These are phyloP conservation scores for Polypedilum vanderplanki DNA, from an alignment of 1,140 invertebrate genomes.

Conservation along the genomic window DNA sequence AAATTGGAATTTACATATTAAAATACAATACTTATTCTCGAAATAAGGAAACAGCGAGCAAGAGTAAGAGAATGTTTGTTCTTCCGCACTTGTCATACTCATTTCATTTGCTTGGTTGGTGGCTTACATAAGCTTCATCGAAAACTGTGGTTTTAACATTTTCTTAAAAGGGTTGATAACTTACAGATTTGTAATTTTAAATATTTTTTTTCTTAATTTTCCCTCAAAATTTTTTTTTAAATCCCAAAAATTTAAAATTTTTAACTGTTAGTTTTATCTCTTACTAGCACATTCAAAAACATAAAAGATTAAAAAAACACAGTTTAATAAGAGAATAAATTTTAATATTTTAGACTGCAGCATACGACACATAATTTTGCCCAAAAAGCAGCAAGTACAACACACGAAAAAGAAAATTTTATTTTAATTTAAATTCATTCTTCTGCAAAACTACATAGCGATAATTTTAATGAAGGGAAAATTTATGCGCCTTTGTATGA, in stretches of 20 bases:
- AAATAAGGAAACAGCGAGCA: no score
- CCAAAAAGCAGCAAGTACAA: not conserved
- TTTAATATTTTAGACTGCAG: not conserved
- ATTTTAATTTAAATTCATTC: conserved; percentile 17
- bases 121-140: not conserved
- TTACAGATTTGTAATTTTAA: no score
- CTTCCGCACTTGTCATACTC: not conserved
- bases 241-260: no score
- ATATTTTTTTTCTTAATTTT: no score
- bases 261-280: no score
- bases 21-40: conserved; percentile 22
- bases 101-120: not conserved
- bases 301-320: conserved; percentile 9
- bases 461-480: conserved; percentile 15
- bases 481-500: not conserved
- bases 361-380: not conserved
- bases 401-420: not conserved
- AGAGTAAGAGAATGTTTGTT: not conserved
- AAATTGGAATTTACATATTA: conserved; percentile 29
- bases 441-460: not conserved
- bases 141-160: not conserved
- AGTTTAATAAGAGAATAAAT: not conserved
- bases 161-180: not conserved
- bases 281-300: not conserved
- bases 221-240: no score